Percentiles rank a stretch among this genome's conserved stretches.
Conservation (phyloP, 2,113 vertebrate genomes). For the Mesocricetus auratus region DNA sequence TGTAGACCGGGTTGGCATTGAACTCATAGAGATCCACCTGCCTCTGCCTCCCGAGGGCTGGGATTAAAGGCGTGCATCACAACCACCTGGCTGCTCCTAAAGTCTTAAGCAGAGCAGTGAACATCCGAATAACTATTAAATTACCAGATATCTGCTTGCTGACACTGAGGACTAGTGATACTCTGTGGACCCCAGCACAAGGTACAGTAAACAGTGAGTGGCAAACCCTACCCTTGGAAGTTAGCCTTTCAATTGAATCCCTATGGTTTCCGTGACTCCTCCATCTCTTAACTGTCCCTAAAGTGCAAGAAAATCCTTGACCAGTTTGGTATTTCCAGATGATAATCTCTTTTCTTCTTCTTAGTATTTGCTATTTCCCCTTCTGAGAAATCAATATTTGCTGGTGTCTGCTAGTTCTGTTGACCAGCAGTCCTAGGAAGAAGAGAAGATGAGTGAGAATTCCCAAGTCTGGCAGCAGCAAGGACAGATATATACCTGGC, state of each 20-base stretch:
- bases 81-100: background rate
- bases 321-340: background rate
- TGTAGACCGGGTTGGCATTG: no score
- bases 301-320: background rate
- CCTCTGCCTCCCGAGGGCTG: no score
- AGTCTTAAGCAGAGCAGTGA: background rate
- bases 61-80: no score
- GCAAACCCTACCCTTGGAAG: background rate
- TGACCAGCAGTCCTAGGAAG: background rate
- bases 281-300: background rate
- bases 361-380: conserved; percentile 42
- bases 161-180: background rate
- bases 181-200: background rate
- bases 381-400: conserved; percentile 48
- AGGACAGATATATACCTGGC: background rate
- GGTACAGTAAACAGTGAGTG: background rate
- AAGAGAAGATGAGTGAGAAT: background rate
- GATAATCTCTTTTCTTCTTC: conserved; percentile 46
- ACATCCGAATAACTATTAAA: background rate
- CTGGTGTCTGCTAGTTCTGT: background rate
- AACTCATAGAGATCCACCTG: no score
- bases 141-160: background rate
- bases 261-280: background rate
- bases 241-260: background rate
- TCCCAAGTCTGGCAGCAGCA: rapidly evolving